These are phyloP conservation scores for Leuciscus idus DNA, from an alignment of 2,113 vertebrate species.

Conservation along the genomic window DNA sequence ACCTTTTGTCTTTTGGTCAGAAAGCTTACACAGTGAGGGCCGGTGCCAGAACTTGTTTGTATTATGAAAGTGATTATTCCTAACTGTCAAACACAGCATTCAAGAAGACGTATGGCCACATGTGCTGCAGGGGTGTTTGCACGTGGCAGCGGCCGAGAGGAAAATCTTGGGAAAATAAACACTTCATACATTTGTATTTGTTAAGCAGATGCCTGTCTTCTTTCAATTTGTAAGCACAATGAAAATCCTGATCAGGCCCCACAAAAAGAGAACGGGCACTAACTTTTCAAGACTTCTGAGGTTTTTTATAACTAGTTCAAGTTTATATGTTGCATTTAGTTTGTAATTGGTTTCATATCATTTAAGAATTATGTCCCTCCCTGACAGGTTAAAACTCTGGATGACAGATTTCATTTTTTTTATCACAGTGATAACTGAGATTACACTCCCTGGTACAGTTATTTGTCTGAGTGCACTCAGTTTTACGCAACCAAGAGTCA, in stretches of 20 bases:
- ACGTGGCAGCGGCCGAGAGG: conserved; percentile 49
- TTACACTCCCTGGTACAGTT: background rate
- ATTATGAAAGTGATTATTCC: conserved; percentile 60
- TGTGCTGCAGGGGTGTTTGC: conserved; percentile 47
- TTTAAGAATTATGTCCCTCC: background rate
- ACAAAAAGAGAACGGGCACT: conserved; percentile 12
- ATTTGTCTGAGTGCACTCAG: background rate
- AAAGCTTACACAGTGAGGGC: conserved; percentile 46
- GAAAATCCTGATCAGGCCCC: conserved; percentile 27
- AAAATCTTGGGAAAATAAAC: conserved; percentile 60
- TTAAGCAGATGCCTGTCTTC: conserved; percentile 57
- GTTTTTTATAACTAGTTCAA: conserved; percentile 32
- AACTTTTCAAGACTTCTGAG: conserved; percentile 25
- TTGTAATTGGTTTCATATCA: background rate
- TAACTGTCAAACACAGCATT: conserved; percentile 58
- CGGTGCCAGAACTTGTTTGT: conserved; percentile 59
- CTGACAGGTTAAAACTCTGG: background rate
- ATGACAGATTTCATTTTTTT: background rate
- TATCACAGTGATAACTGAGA: background rate
- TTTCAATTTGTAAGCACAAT: conserved; percentile 54
- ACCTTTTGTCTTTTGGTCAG: conserved; percentile 57
- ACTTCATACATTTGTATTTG: conserved; percentile 57
- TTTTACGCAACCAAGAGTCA: conserved; percentile 10
- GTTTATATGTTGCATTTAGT: background rate
- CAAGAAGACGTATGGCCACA: conserved; percentile 54